phyloP scores from a whole-genome alignment of 1,140 invertebrate species.

The Antheraea pernyi region DNA sequence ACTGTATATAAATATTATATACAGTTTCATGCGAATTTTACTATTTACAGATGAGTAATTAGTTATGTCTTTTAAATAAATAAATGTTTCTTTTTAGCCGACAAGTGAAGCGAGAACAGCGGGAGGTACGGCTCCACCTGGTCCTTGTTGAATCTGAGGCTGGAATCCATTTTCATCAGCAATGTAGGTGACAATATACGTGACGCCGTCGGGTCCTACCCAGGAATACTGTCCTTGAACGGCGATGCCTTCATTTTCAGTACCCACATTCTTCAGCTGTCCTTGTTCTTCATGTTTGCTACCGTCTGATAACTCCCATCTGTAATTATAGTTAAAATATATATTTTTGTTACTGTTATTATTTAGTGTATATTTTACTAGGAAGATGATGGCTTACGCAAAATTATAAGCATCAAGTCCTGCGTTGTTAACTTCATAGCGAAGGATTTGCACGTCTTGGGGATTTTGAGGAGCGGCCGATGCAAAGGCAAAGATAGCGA shows the following conservation, averaged over 20 bases:
- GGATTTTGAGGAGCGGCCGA: constrained; percentile 59
- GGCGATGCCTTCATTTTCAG: constrained; percentile 68
- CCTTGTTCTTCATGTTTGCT: constrained; percentile 81
- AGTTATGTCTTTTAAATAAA: neutral
- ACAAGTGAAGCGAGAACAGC: constrained; percentile 61
- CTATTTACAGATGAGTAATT: constrained; percentile 48
- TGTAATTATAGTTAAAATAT: constrained; percentile 28
- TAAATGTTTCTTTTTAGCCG: constrained; percentile 34
- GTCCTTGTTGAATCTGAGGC: constrained; percentile 79
- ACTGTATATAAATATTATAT: constrained; percentile 64
- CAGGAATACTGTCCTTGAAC: constrained; percentile 80
- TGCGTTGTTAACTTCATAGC: constrained; percentile 65
- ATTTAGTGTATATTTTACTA: neutral
- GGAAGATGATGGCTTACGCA: constrained; percentile 52
- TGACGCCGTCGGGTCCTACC: constrained; percentile 79
- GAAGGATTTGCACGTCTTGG: constrained; percentile 73
- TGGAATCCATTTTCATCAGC: constrained; percentile 89
- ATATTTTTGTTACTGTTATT: neutral
- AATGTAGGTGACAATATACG: constrained; percentile 83
- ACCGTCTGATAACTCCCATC: constrained; percentile 64
- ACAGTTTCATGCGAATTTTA: constrained; percentile 39
- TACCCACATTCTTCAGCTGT: constrained; percentile 81
- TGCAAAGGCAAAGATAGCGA: constrained; percentile 46
- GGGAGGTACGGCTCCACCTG: constrained; percentile 80
- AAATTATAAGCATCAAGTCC: constrained; percentile 65